Conservation (phyloP, 2,113 vertebrate species). For the Aleadryas rufinucha region DNA sequence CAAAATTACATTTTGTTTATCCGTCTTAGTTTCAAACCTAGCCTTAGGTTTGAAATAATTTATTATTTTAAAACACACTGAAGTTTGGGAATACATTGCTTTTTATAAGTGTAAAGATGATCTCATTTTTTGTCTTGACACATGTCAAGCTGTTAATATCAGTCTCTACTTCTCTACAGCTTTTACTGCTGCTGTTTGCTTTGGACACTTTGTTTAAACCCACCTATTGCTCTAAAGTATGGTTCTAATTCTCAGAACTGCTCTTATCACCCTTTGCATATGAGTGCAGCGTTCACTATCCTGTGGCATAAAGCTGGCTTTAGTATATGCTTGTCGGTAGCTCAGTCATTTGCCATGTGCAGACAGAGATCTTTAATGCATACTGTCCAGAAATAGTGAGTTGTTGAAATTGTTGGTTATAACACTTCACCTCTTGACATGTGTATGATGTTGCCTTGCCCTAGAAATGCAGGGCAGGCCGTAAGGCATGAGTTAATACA, state of each 20-base stretch:
- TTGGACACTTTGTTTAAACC: neutral
- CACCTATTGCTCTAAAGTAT: neutral
- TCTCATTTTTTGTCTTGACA: neutral
- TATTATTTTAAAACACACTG: neutral
- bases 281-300: neutral
- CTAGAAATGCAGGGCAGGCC: neutral
- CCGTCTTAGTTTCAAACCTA: neutral
- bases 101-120: neutral
- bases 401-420: neutral
- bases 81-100: neutral
- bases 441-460: neutral
- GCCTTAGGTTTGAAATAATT: neutral
- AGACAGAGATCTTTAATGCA: neutral
- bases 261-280: neutral
- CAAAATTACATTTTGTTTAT: neutral
- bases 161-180: neutral
- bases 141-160: neutral
- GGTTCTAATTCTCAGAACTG: neutral
- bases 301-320: neutral
- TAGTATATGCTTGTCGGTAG: neutral
- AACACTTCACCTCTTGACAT: neutral
- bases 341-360: neutral
- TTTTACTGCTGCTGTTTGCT: neutral
- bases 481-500: neutral
- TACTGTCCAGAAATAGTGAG: neutral